phyloP scores from a whole-genome alignment of 2,797 vertebrate species.

The Podarcis lilfordi region DNA sequence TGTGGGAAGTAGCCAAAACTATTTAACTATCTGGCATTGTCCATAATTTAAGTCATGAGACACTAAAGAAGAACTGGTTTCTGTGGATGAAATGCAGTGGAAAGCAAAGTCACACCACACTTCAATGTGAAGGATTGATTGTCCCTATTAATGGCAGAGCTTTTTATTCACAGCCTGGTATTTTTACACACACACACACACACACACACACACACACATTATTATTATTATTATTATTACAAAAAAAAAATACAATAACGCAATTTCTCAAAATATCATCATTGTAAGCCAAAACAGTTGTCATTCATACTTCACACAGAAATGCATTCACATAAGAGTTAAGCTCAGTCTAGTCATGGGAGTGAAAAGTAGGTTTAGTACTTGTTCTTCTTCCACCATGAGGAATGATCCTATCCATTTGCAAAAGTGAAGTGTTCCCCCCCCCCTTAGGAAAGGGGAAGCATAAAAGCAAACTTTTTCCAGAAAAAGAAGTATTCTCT shows the following conservation, averaged over 20 bases:
- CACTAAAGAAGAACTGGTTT: background rate
- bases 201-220: no score
- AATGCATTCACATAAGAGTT: constrained; percentile 41
- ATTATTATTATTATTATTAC: background rate
- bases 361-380: accelerated
- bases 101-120: background rate
- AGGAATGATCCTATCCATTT: accelerated
- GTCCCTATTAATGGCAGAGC: constrained; percentile 58
- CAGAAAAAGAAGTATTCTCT: background rate
- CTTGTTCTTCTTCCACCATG: background rate
- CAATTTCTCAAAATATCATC: constrained; percentile 52
- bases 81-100: background rate
- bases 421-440: background rate
- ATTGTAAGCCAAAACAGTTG: constrained; percentile 39
- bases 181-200: background rate
- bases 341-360: accelerated
- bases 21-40: background rate
- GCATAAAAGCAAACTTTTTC: background rate
- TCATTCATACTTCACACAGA: constrained; percentile 43
- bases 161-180: constrained; percentile 60
- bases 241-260: constrained; percentile 58
- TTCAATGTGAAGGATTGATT: constrained; percentile 42
- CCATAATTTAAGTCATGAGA: background rate
- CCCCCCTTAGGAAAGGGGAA: background rate
- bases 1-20: no score